Base-by-base conservation (phyloP, 2,888 invertebrate genomes). In the Polydrusus cervinus region DNA sequence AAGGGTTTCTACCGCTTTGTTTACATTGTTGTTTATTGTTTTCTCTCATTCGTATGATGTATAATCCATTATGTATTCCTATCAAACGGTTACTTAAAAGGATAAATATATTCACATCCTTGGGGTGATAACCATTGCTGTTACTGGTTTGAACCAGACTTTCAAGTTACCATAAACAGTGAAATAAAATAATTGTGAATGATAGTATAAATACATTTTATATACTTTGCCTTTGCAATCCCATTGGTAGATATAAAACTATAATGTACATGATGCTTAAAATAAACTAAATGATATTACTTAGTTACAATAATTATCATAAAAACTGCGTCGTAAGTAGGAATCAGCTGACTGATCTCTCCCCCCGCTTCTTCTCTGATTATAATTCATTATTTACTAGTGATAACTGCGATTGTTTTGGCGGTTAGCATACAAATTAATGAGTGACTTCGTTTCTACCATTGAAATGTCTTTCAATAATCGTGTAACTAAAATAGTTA, bases 371-470 rank as follows among this genome's bases (percentile, higher is more conserved):
- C 43, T n/a, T 20, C 9, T n/a, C 14, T 38, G 57, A 60, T 38
- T 60, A 60, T 16, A 60, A 60, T 60, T 38, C 57, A 60, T 60
- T 60, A 60, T 38, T 38, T 18, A 60, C 14, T 13, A 38, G 16
- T 38, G 38, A 60, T 60, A 60, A 34, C 57, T 11, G 38, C 10
- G 18, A 60, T 38, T 60, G 38, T 18, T 60, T 38, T 34, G 9
- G 20, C n/a, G 40, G 6, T 18, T 38, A 25, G 10, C 57, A 57
- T 38, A 16, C 10, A 38, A 60, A 57, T 34, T 34, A 57, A 38
- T 11, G 14, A 60, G 10, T 53, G 53, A 25, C n/a, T 57, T 57
- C 38, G 38, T 53, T 53, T 30, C 11, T 20, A n/a, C 2, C 53
- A 25, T 25, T 13, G 3, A 34, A 34, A 34, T 7, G 10, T 3